A percentile compares a stretch with the other conserved stretches of the same genome.
Evolutionary conservation across 2,113 vertebrate species (phyloP).

Genomic region (Caretta caretta): DNA sequence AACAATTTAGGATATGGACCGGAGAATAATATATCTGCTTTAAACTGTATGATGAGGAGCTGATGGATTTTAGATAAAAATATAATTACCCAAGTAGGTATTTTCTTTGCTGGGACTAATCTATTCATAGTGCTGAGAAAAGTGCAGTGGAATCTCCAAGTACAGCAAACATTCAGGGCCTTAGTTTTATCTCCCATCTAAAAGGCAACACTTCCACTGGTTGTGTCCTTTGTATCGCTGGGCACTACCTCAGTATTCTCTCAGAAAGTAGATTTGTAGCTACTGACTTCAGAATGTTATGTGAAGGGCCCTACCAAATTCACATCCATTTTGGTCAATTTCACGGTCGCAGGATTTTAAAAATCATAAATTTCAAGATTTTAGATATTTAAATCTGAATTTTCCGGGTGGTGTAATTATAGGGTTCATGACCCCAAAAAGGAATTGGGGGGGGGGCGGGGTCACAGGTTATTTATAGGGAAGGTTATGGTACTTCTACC

Average conservation of each 20-base stretch:
- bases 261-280: not conserved
- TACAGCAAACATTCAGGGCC: too few species aligned
- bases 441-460: too few species aligned
- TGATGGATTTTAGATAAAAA: not conserved
- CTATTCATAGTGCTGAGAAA: not conserved
- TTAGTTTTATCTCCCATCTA: not conserved
- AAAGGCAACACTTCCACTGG: not conserved
- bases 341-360: too few species aligned
- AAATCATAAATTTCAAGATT: too few species aligned
- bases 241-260: rapidly evolving
- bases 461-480: too few species aligned
- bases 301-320: too few species aligned
- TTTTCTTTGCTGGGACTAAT: not conserved
- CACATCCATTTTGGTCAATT: too few species aligned
- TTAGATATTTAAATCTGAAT: too few species aligned
- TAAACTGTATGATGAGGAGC: not conserved
- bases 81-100: not conserved
- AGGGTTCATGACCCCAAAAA: too few species aligned
- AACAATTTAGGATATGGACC: not conserved
- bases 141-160: not conserved
- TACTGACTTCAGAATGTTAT: not conserved
- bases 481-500: too few species aligned
- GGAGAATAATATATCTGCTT: not conserved
- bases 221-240: not conserved
- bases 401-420: too few species aligned